Conservation (phyloP, 2,797 vertebrate species). For the Molossus alvarezi region DNA sequence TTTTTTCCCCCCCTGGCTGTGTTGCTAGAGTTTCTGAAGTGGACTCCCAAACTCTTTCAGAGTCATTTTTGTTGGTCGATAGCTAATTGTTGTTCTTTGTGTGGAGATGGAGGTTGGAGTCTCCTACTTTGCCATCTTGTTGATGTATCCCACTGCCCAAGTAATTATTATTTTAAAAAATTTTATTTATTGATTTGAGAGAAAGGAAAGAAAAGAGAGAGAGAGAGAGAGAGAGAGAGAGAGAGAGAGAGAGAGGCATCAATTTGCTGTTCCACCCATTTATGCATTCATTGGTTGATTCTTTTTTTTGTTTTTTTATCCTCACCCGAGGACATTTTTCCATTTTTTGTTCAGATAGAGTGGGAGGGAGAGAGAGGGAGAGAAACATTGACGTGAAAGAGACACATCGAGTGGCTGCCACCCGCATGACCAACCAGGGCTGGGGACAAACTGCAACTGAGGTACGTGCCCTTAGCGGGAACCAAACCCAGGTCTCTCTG, state of each 20-base stretch:
- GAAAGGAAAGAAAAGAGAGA: too few species aligned
- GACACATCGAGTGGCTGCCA: too few species aligned
- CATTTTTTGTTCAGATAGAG: too few species aligned
- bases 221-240: not conserved
- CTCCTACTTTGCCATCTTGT: not conserved
- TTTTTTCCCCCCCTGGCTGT: not conserved
- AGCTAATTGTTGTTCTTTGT: not conserved
- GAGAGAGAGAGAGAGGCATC: not conserved
- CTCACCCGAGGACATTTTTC: too few species aligned
- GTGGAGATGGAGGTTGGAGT: not conserved
- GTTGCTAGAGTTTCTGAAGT: not conserved
- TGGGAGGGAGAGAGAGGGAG: too few species aligned
- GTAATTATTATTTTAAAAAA: not conserved
- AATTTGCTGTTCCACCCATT: not conserved
- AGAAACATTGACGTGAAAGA: too few species aligned
- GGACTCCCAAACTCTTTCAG: not conserved
- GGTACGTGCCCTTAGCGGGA: too few species aligned
- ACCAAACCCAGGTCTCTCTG: too few species aligned
- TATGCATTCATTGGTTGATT: not conserved
- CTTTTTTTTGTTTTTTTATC: not conserved
- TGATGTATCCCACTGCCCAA: not conserved
- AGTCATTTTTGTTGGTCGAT: not conserved
- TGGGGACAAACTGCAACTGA: too few species aligned
- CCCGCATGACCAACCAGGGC: too few species aligned
- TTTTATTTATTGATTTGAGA: not conserved